Evolutionary conservation across 2,797 vertebrate species (phyloP), one percentile per base, ranked within the genome.

Genomic region (Tangara arthus): DNA sequence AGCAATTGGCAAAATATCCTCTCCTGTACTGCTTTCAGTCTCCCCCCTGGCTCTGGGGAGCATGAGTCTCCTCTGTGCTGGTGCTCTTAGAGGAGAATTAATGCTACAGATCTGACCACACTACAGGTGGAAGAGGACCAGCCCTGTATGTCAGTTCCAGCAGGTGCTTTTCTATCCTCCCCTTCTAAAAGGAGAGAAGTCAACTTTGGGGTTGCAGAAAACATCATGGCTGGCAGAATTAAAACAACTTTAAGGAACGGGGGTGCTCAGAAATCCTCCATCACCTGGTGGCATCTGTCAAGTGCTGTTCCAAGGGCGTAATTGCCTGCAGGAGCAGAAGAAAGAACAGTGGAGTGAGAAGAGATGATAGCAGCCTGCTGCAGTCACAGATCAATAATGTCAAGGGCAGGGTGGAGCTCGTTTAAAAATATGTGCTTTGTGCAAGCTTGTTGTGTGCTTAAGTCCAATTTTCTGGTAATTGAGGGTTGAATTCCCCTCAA

Each of bases 401-500:
- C 87, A 93, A 94, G 90, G 66, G 73, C 81, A 91, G 81, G 89
- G 92, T 79, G 80, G 93, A 89, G 79, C 82, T 94, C 6, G 0
- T 90, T 94, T 89, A 94, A 89, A 93, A 94, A 93, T 39, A 93
- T 96, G 93, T 65, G 80, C 65, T 93, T 92, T 90, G 81, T 87
- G 65, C 73, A 44, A 80, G 69, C 63, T 75, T 88, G 56, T 78
- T 46, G 90, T 95, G 78, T 85, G 53, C 50, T 87, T 70, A 87
- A 69, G 81, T 73, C 92, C 39, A 87, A 66, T 95, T 79, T 94
- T 89, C 91, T 93, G 60, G 37, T 91, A 90, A 94, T 47, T 78
- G 81, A 91, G 82, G 73, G 77, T 59, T 68, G 63, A 84, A 69
- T 90, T 95, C 72, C 26, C 49, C 66, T 87, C 57, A 82, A 94